Conservation (phyloP, 1,140 invertebrate genomes). For the Aphaenogaster rudis region DNA sequence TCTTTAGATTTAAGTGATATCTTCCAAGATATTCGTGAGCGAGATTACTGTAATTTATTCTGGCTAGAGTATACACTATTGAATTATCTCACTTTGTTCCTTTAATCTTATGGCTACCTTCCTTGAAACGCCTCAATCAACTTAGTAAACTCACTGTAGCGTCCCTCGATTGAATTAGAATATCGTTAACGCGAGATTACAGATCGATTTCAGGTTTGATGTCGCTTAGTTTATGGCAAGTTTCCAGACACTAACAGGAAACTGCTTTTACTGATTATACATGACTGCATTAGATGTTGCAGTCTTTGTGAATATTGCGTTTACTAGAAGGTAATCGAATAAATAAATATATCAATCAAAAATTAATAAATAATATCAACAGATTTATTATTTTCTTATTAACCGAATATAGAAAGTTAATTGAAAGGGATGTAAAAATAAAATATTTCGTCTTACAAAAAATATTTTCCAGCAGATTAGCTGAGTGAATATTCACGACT, state of each 20-base stretch:
- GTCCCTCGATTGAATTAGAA: constrained; percentile 57
- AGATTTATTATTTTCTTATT: neutral
- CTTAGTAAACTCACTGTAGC: constrained; percentile 52
- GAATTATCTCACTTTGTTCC: constrained; percentile 51
- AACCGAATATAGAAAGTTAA: neutral
- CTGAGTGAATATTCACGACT: constrained; percentile 45
- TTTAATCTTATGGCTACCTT: constrained; percentile 37
- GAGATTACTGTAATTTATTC: constrained; percentile 28
- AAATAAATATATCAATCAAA: neutral
- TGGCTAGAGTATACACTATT: constrained; percentile 48
- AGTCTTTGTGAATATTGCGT: constrained; percentile 27
- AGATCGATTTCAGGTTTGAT: constrained; percentile 63
- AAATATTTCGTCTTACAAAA: neutral
- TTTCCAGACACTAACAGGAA: constrained; percentile 55
- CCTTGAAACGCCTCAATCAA: constrained; percentile 52
- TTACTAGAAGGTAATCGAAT: neutral
- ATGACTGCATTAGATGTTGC: constrained; percentile 24
- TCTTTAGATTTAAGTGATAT: neutral
- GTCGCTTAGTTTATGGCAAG: constrained; percentile 56
- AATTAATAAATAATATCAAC: neutral
- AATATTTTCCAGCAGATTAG: constrained; percentile 19
- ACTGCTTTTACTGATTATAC: constrained; percentile 51
- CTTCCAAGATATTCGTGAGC: neutral
- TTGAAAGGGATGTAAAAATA: neutral
- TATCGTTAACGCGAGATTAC: constrained; percentile 62